These are phyloP conservation scores for Ligdia adustata DNA, from an alignment of 2,888 invertebrate genomes.

Conservation along the genomic window DNA sequence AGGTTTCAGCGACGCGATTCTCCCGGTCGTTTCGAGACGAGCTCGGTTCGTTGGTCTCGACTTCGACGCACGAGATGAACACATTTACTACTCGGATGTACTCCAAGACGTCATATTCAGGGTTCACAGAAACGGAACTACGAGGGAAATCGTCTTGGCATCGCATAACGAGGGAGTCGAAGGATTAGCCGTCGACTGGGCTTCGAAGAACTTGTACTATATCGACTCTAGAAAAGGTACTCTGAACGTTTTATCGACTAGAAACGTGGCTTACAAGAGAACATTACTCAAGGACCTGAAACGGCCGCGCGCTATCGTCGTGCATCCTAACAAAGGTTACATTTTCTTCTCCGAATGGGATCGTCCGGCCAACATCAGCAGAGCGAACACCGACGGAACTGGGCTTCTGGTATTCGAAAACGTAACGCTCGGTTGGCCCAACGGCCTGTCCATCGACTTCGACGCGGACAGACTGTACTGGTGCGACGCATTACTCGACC, in stretches of 20 bases:
- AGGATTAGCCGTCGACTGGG: slow-evolving; percentile 98
- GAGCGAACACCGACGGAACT: slow-evolving; percentile 95
- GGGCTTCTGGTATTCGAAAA: slow-evolving; percentile 94
- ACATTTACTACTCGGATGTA: slow-evolving; percentile 99
- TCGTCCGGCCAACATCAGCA: slow-evolving; percentile 97
- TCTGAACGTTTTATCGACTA: slow-evolving; percentile 94
- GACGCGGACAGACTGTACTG: slow-evolving; percentile 95
- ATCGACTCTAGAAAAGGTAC: slow-evolving; percentile 98
- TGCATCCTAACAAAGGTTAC: slow-evolving; percentile 97
- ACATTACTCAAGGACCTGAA: slow-evolving; percentile 94
- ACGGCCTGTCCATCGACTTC: slow-evolving; percentile 97
- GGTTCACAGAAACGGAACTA: slow-evolving; percentile 90
- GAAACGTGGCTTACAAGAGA: slow-evolving; percentile 92
- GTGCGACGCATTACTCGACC: slow-evolving; percentile 98
- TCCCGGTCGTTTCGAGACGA: slow-evolving; percentile 95
- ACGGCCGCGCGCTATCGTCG: slow-evolving; percentile 97
- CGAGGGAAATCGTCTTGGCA: slow-evolving; percentile 94
- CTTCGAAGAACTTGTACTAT: slow-evolving; percentile 96
- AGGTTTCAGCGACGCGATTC: slow-evolving; percentile 97
- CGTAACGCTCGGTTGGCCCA: slow-evolving; percentile 98
- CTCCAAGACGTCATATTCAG: slow-evolving; percentile 96
- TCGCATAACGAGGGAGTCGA: slow-evolving; percentile 99
- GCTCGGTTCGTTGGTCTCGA: slow-evolving; percentile 98
- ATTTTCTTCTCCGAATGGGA: slow-evolving; percentile 99
- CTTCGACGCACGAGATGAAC: slow-evolving; percentile 94